These are phyloP conservation scores for Myiotriccus ornatus DNA, from an alignment of 2,797 vertebrate species.

Conservation along the genomic window DNA sequence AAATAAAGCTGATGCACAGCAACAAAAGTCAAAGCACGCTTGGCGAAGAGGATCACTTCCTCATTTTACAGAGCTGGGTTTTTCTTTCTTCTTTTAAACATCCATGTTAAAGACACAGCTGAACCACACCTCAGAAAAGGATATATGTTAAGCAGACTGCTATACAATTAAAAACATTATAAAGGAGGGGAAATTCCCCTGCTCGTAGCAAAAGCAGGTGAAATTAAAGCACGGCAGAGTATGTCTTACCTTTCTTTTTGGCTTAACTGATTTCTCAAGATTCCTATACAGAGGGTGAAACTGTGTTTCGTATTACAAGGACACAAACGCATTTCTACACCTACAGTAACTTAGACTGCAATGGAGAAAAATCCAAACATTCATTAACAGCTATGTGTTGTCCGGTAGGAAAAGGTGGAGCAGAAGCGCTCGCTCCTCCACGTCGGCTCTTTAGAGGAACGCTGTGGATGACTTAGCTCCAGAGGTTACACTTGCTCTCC, in stretches of 20 bases:
- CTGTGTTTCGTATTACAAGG: slow-evolving; percentile 24
- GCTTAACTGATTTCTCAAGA: slow-evolving; percentile 33
- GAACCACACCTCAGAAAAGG: slow-evolving; percentile 18
- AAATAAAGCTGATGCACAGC: slow-evolving; percentile 17
- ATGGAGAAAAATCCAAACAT: slow-evolving; percentile 22
- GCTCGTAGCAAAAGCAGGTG: background rate
- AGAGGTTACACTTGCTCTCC: background rate
- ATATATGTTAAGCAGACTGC: slow-evolving; percentile 1
- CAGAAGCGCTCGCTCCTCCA: background rate
- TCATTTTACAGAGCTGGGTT: background rate
- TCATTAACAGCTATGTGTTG: background rate
- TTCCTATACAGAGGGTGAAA: background rate
- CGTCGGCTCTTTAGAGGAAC: background rate
- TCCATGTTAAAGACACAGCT: slow-evolving; percentile 21
- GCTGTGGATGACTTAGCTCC: background rate
- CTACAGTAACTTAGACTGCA: slow-evolving; percentile 11
- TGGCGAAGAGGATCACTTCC: background rate
- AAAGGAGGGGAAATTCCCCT: background rate
- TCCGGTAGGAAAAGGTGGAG: background rate
- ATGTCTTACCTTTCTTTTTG: slow-evolving; percentile 15
- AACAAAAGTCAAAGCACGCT: slow-evolving; percentile 44
- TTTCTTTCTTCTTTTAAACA: slow-evolving; percentile 3
- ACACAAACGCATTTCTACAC: slow-evolving; percentile 13
- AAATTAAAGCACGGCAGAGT: background rate
- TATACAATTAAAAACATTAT: background rate